Conservation (phyloP, 2,797 vertebrate species). For the Peromyscus aztecus region DNA sequence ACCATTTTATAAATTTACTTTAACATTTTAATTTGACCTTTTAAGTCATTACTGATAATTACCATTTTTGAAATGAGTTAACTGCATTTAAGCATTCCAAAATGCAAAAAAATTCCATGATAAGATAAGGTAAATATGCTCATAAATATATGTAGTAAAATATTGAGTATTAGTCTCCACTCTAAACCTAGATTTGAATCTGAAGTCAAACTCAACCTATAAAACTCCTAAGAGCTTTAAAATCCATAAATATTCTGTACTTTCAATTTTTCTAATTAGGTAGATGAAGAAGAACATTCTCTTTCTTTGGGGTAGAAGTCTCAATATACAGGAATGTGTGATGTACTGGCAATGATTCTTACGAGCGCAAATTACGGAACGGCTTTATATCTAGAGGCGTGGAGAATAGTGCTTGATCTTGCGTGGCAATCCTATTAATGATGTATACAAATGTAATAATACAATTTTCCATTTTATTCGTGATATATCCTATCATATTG, state of each 20-base stretch:
- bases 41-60: not conserved
- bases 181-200: not conserved
- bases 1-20: not conserved
- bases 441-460: conserved; percentile 59
- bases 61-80: not conserved
- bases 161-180: not conserved
- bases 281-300: not conserved
- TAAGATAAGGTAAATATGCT: not conserved
- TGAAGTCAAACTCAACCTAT: not conserved
- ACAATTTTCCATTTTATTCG: conserved; percentile 46
- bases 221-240: not conserved
- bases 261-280: not conserved
- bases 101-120: not conserved
- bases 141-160: not conserved
- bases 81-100: conserved; percentile 10
- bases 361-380: not conserved
- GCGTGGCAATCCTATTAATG: conserved; percentile 60
- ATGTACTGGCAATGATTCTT: not conserved
- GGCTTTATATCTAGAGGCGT: not conserved
- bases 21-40: not conserved
- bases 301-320: not conserved
- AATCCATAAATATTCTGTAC: not conserved
- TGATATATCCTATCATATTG: conserved; percentile 29
- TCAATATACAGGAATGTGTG: not conserved
- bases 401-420: conserved; percentile 39